These are phyloP conservation scores for Acanthosepion lycidas DNA, from an alignment of 2,888 invertebrate species.

Conservation along the genomic window DNA sequence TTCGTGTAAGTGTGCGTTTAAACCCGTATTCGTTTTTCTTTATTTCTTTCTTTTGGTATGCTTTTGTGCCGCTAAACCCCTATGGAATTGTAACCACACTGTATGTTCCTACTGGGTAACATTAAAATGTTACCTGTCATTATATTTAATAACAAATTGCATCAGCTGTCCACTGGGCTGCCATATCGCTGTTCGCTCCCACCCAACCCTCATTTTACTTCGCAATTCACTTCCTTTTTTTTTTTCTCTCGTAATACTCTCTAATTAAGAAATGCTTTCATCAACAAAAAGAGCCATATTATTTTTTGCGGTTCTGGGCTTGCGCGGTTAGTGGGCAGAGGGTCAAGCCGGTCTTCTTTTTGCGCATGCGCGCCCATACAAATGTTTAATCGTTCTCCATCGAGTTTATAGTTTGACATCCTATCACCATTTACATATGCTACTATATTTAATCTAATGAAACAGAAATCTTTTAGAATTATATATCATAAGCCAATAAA, in stretches of 20 bases:
- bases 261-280: conserved; percentile 7
- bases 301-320: neutral
- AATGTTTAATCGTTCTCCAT: neutral
- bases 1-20: no score
- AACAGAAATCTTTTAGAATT: no score
- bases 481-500: no score
- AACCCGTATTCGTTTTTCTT: neutral
- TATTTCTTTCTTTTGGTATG: neutral
- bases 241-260: neutral
- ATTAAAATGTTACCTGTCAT: conserved; percentile 8
- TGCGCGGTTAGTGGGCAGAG: neutral
- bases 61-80: neutral
- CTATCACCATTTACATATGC: neutral
- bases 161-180: neutral
- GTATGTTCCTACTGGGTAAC: neutral
- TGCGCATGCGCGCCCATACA: neutral
- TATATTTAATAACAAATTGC: neutral
- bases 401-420: neutral
- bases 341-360: neutral
- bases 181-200: neutral
- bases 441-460: no score
- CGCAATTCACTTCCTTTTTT: neutral
- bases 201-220: neutral
- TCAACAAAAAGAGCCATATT: neutral
- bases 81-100: neutral